Evolutionary conservation across 2,888 invertebrate species (phyloP).

Genomic region (Chymomyza fuscimana): DNA sequence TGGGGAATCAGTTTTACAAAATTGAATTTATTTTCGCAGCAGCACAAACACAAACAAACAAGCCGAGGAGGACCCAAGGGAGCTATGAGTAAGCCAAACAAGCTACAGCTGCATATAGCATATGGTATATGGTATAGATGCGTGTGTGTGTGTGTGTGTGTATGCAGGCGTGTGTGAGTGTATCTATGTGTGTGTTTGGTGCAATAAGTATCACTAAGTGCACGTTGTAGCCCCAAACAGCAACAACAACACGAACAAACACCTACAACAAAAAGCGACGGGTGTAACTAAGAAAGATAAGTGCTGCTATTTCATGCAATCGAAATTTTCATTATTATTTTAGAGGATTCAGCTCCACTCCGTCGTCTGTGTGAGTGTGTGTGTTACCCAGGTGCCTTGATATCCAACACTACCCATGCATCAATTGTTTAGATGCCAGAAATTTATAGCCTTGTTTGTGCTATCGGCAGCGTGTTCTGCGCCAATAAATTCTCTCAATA

Average conservation of each 20-base stretch:
- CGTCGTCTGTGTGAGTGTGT: constrained; percentile 11
- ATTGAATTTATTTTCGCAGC: constrained; percentile 70
- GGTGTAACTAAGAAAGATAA: constrained; percentile 74
- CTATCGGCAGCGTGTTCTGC: constrained; percentile 26
- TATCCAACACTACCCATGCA: constrained; percentile 8
- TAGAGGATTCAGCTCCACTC: constrained; percentile 15
- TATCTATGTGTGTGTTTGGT: constrained; percentile 42
- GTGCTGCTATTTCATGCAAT: constrained; percentile 49
- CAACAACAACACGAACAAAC: constrained; percentile 5
- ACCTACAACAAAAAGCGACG: constrained; percentile 42
- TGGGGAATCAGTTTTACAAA: constrained; percentile 73
- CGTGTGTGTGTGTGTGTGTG: constrained; percentile 32
- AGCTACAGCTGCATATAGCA: not conserved
- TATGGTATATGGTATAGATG: not conserved
- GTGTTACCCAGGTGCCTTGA: not conserved
- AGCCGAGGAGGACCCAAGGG: constrained; percentile 51
- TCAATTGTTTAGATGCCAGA: constrained; percentile 58
- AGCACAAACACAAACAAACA: constrained; percentile 29
- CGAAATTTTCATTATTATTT: constrained; percentile 68
- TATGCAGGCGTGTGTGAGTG: constrained; percentile 13
- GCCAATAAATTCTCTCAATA: constrained; percentile 65
- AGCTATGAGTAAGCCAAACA: constrained; percentile 50
- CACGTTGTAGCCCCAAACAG: constrained; percentile 48
- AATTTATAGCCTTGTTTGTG: constrained; percentile 68
- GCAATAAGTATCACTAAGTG: constrained; percentile 72